Percentiles rank a stretch among this genome's conserved stretches.
Evolutionary conservation across 1,140 invertebrate genomes (phyloP).

Genomic region (Drosophila serrata): DNA sequence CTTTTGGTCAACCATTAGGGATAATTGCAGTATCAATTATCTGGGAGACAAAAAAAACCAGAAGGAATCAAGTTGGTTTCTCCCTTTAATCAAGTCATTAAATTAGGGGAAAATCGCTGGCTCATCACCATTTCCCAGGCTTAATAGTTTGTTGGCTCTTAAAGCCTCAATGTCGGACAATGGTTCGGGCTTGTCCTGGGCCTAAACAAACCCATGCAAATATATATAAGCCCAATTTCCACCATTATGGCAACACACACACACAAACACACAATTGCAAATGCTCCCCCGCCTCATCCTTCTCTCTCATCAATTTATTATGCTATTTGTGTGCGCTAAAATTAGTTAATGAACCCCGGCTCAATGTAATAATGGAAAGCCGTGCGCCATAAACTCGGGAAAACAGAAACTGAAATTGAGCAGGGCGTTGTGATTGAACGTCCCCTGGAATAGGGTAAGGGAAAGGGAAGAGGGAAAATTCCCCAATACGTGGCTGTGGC

Average conservation of each 20-base stretch:
- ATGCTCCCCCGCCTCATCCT: slow-evolving; percentile 2
- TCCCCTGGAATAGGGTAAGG: slow-evolving; percentile 8
- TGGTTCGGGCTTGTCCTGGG: slow-evolving; percentile 7
- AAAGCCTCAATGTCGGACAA: slow-evolving; percentile 2
- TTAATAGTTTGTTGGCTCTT: slow-evolving; percentile 28
- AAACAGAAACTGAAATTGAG: slow-evolving; percentile 44
- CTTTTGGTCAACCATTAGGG: slow-evolving; percentile 18
- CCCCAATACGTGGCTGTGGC: neutral
- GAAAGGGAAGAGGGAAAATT: slow-evolving; percentile 3
- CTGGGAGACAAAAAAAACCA: neutral
- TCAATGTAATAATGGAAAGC: slow-evolving; percentile 66
- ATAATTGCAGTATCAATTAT: slow-evolving; percentile 37
- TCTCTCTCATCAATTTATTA: slow-evolving; percentile 73
- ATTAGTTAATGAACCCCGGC: slow-evolving; percentile 78
- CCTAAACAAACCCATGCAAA: slow-evolving; percentile 38
- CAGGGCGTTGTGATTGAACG: slow-evolving; percentile 64
- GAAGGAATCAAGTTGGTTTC: slow-evolving; percentile 9
- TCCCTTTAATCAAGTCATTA: slow-evolving; percentile 44
- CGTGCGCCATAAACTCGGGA: slow-evolving; percentile 27
- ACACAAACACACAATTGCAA: slow-evolving; percentile 20
- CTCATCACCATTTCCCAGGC: slow-evolving; percentile 14
- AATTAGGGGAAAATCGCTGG: slow-evolving; percentile 14
- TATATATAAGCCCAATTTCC: slow-evolving; percentile 47
- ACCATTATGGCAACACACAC: slow-evolving; percentile 33
- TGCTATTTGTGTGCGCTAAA: slow-evolving; percentile 72